Conservation (phyloP, 1,140 invertebrate genomes). For the silkworm (Bombyx mori) region ASM3026992v2 NC_085119.1:9057501-9058000, state of each 20-base stretch:
- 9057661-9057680: background rate
- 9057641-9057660: background rate
- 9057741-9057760: conserved; percentile 89
- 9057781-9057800: conserved; percentile 89
- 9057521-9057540: no score
- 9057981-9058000: no score
- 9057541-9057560: no score
- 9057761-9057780: conserved; percentile 90
- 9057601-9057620: no score
- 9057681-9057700: background rate
- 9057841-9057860: conserved; percentile 39
- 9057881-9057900: conserved; percentile 21
- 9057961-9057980: no score
- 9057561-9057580: no score
- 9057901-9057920: no score
- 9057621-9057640: background rate
- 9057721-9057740: conserved; percentile 94
- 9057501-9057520: no score
- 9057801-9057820: conserved; percentile 56
- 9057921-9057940: no score
- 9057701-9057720: conserved; percentile 74
- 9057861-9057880: conserved; percentile 47
- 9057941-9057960: no score
- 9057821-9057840: conserved; percentile 63
- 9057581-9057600: no score